Evolutionary conservation across 2,888 invertebrate genomes (phyloP), one percentile per base, ranked within the genome.

Genomic region (Meliscaeva auricollis): DNA sequence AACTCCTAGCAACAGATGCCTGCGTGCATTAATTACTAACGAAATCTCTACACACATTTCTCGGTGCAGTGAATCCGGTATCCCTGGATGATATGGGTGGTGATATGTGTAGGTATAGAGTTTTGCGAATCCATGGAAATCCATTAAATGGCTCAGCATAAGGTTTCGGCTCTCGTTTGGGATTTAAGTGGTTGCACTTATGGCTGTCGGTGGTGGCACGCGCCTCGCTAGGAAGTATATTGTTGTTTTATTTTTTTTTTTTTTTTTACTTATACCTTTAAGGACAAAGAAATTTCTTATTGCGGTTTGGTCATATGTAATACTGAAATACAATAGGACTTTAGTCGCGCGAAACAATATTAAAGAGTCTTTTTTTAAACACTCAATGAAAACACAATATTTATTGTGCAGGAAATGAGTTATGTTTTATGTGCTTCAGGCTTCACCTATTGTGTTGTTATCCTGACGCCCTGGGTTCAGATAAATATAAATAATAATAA

Each of bases 1-100:
- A 84, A 50, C 75, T 80, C 84, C 85, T 85, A 81, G 85, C 85
- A 85, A 85, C 85, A 85, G 85, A 85, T 85, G 85, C 81, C 73
- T 85, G 76, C 69, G 73, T 85, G 85, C 85, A 85, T 81, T 85
- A 85, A 85, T 85, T 85, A 81, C 85, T 76, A 56, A 76, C 76
- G 52, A 84, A 79, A 73, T 80, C 54, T 76, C 68, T 32, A 30
- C 58, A 58, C 56, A 30, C 56, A 72, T 69, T 66, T 52, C 38
- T 66, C 72, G 50, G 72, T 75, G 82, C 72, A 82, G 52, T 73
- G 78, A 73, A 73, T 83, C 62, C 58, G 58, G 26, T 26, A 26
- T 56, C 20, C 48, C 26, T 68, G 58, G 1, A 3, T 54, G 54
- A 35, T 41, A 46, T 72, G 44, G 22, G 35, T 60, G 22, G 35